These are phyloP conservation scores for Torymus texanus DNA, from an alignment of 2,888 invertebrate species.

Conservation along the genomic window DNA sequence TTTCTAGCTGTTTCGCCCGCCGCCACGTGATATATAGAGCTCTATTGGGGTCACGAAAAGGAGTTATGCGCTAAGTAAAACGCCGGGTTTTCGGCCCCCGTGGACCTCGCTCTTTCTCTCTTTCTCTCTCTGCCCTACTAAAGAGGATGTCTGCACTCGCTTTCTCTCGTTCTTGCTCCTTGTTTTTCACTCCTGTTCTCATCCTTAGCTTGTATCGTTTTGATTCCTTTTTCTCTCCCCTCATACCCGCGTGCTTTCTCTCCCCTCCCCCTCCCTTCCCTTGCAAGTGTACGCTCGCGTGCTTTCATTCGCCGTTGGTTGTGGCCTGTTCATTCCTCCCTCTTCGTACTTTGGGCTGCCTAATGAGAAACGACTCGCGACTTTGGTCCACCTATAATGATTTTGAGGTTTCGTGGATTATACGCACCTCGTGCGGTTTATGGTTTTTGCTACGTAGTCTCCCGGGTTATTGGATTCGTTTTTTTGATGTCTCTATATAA, in stretches of 20 bases:
- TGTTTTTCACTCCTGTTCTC: constrained; percentile 6
- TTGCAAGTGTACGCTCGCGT: constrained; percentile 2
- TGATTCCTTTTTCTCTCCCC: background rate
- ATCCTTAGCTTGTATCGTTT: background rate
- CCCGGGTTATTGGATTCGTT: too few species aligned
- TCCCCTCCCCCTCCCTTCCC: background rate
- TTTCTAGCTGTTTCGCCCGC: constrained; percentile 28
- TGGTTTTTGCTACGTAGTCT: too few species aligned
- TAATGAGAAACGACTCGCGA: constrained; percentile 38
- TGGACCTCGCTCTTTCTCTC: constrained; percentile 16
- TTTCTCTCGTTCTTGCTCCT: background rate
- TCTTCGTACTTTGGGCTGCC: background rate
- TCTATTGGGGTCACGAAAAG: constrained; percentile 61
- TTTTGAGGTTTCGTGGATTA: background rate
- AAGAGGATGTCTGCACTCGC: constrained; percentile 55
- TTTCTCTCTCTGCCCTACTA: constrained; percentile 43
- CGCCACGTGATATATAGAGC: constrained; percentile 58
- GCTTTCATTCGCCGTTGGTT: background rate
- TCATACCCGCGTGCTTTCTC: background rate
- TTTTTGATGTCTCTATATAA: too few species aligned
- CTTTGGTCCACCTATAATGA: constrained; percentile 17
- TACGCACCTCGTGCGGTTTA: too few species aligned
- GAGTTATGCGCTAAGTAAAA: constrained; percentile 62
- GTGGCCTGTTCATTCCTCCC: too few species aligned
- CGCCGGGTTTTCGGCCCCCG: constrained; percentile 47